Evolutionary conservation across 23 tunicate species (phyloP), one percentile per base, ranked within the genome.

Genomic region (Styela clava): DNA sequence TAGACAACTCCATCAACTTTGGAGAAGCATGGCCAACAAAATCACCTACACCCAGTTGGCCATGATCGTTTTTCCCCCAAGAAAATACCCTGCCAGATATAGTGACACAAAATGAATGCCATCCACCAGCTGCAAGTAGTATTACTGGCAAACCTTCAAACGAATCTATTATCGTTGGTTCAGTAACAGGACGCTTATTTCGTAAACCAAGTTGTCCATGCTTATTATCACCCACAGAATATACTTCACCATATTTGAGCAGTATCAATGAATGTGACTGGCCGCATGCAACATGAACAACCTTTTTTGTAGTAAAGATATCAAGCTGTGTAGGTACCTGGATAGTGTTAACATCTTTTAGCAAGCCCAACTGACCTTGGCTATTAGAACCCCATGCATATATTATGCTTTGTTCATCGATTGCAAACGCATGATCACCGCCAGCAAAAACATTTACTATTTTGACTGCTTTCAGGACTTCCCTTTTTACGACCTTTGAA

Each of bases 51-150:
- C 99, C 99, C 44, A 95, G 63, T 52, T 95, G 99, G 24, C 99
- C 99, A 79, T 62, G 12, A 63, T 90, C 92, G 79, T 95, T 95
- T 76, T 83, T 83, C 16, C 99, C 99, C 99, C 99, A 95, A 0
- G 88, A 85, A 89, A 85, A 90, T 69, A 95, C 90, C 26, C 86
- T 78, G 1, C 97, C 97, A 62, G 97, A 91, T 12, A 35, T 28
- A 63, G 97, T 85, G 2, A 91, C 73, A 78, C 83, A 84, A 82
- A 91, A 83, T 32, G 86, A 86, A 81, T 91, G 97, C 83, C 83
- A 92, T 24, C 68, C 77, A 18, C 97, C 91, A 56, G 92, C 92
- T 21, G 83, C 85, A 23, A 92, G 34, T 65, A 79, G 92, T 25
- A 52, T 35, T 69, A 92, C 78, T 21, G 92, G 97, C 24, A 92